Percentiles rank a stretch among this genome's conserved stretches.
Evolutionary conservation across 2,797 vertebrate genomes (phyloP).

Genomic region (Ctenopoma multispine): DNA sequence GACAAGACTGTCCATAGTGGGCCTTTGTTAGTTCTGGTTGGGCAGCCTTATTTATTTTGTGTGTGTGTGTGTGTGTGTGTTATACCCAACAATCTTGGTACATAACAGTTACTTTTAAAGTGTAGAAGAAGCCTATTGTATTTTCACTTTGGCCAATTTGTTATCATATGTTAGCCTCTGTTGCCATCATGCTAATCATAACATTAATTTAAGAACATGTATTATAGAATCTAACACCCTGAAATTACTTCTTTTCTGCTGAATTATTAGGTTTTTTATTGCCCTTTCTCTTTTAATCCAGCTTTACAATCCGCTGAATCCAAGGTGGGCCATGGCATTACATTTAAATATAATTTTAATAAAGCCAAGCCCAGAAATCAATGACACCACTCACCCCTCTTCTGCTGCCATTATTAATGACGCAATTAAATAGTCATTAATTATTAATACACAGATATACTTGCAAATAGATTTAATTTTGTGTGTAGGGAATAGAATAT

Average conservation of each 20-base stretch:
- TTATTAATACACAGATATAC: neutral
- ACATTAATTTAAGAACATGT: neutral
- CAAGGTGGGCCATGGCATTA: neutral
- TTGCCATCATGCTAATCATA: neutral
- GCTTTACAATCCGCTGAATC: neutral
- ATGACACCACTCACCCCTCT: neutral
- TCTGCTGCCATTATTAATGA: slow-evolving; percentile 12
- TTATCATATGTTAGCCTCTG: neutral
- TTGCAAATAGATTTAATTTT: neutral
- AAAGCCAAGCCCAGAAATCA: neutral
- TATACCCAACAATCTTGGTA: slow-evolving; percentile 33
- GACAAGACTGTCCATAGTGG: slow-evolving; percentile 71
- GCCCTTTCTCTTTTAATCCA: neutral
- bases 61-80: slow-evolving; percentile 32
- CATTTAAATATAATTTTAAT: slow-evolving; percentile 18
- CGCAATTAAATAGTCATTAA: neutral
- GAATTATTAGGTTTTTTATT: neutral
- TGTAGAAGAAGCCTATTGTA: slow-evolving; percentile 5
- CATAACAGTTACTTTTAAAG: slow-evolving; percentile 7
- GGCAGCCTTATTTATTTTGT: slow-evolving; percentile 63
- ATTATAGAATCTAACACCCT: neutral
- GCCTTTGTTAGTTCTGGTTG: slow-evolving; percentile 80
- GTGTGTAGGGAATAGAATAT: neutral
- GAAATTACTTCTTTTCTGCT: neutral
- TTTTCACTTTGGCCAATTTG: slow-evolving; percentile 10